phyloP scores from a whole-genome alignment of 1,140 invertebrate species.

The Diorhabda carinulata region DNA sequence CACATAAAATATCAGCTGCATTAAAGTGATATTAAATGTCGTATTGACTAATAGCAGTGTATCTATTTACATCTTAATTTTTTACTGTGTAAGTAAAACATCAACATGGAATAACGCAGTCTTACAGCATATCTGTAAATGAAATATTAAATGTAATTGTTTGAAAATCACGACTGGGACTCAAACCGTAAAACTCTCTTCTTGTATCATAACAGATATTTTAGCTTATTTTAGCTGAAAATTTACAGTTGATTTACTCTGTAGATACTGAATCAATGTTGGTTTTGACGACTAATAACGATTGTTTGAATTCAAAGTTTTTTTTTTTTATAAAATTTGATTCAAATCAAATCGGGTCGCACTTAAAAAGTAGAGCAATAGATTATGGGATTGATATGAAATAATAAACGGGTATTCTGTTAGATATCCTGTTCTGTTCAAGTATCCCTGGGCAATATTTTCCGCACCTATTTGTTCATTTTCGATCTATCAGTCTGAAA shows the following conservation, averaged over 20 bases:
- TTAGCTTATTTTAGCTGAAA: not conserved
- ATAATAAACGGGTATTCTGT: too few species aligned
- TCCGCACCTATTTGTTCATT: too few species aligned
- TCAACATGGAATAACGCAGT: slow-evolving; percentile 1
- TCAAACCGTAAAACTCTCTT: not conserved
- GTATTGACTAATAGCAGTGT: too few species aligned
- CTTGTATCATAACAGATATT: not conserved
- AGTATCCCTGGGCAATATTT: too few species aligned
- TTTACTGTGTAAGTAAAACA: not conserved
- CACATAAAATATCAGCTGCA: not conserved
- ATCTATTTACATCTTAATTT: not conserved
- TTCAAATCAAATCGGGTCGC: too few species aligned
- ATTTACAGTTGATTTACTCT: slow-evolving; percentile 3
- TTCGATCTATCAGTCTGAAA: too few species aligned
- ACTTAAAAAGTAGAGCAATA: too few species aligned
- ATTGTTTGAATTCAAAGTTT: not conserved
- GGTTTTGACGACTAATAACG: not conserved
- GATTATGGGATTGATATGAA: too few species aligned
- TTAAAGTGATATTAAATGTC: not conserved
- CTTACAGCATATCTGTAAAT: not conserved
- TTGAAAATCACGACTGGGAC: not conserved
- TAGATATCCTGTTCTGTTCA: too few species aligned
- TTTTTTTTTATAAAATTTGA: not conserved
- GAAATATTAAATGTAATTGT: not conserved
- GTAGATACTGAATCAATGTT: not conserved